Evolutionary conservation across 2,797 vertebrate species (phyloP), one percentile per base, ranked within the genome.

Genomic region (Ammospiza maritima): DNA sequence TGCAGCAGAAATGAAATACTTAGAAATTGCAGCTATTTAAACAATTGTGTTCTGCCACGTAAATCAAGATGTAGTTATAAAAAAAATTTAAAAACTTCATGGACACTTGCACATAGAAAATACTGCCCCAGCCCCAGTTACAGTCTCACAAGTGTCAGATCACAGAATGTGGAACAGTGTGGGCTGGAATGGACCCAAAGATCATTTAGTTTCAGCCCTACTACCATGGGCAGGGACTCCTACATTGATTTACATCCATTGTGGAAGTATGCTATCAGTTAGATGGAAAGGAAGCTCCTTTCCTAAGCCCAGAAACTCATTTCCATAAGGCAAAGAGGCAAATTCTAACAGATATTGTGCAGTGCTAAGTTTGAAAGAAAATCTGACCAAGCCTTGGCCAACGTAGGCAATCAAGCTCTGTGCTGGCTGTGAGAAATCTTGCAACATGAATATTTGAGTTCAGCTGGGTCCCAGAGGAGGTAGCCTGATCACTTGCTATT

Each of bases 1-100:
- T 86, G 27, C 74, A 85, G 58, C 54, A 89, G 64, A 81, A 79
- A 89, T 66, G 12, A 78, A 78, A 85, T 34, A 66, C 48, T 79
- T 64, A 8, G 14, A 61, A 93, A 25, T 34, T 32, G 16, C 26
- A 70, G 14, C 34, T 74, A 53, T 57, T 88, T 60, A n/a, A 90
- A 76, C 44, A 76, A 72, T 44, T 89, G 45, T 25, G 34, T 70
- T 64, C 47, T 51, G 32, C 27, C 25, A 58, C 3, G 6, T 32
- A 88, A 78, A 83, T 56, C 17, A 32, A 85, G 13, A 6, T 30
- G 3, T 11, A n/a, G 30, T 73, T 74, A 50, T 57, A 9, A 25
- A 32, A 47, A 13, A 40, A 14, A 11, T 13, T 5, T 38, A 38
- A 12, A 38, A 54, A 40, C 14, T 85, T 54, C 34, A 69, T 1